Base-by-base conservation (phyloP, 1,140 invertebrate species). In the Philotrypesis tridentata region DNA sequence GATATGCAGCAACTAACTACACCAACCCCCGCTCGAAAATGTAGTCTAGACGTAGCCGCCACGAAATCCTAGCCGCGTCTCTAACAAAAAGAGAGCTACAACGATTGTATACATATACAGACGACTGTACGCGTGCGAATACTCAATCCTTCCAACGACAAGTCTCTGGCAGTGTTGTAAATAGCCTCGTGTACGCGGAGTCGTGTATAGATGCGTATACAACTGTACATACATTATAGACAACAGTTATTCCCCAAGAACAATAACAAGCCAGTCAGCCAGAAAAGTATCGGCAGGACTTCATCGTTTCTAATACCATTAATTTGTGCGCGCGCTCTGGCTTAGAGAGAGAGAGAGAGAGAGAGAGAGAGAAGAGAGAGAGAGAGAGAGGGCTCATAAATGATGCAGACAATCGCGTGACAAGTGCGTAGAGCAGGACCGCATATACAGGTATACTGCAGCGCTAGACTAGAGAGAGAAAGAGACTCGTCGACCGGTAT, bases 321-420 rank as follows among this genome's bases (percentile, higher is more conserved):
- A 83, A 86, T 86, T 85, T 86, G 61, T 29, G 61, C 61, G 8
- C 61, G 61, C 61, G 8, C 61, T 23, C 61, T 21, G 61, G n/a
- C 61, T 29, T 29, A 74, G 70, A 72, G 40, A 40, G 70, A 27
- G 70, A 43, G 21, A 72, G 70, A 72, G 83, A 29, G 70, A 72
- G 70, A 37, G 68, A 71, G 33, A 33, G 27, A n/a, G n/a, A n/a
- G n/a, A n/a, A 70, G 67, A 70, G 83, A 67, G 63, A 67, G 67
- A 70, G 67, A 31, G 67, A 70, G 33, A 37, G 31, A 71, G 70
- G 37, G 80, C 80, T 82, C 82, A 83, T 86, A 80, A 86, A 86
- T 85, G 82, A 84, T 86, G 76, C 79, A 85, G 23, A 71, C 61
- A 85, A 83, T 86, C 80, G 84, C 85, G 84, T 86, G 85, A 86